These are phyloP conservation scores for Hestina assimilis DNA, from an alignment of 1,140 invertebrate species.

Conservation along the genomic window DNA sequence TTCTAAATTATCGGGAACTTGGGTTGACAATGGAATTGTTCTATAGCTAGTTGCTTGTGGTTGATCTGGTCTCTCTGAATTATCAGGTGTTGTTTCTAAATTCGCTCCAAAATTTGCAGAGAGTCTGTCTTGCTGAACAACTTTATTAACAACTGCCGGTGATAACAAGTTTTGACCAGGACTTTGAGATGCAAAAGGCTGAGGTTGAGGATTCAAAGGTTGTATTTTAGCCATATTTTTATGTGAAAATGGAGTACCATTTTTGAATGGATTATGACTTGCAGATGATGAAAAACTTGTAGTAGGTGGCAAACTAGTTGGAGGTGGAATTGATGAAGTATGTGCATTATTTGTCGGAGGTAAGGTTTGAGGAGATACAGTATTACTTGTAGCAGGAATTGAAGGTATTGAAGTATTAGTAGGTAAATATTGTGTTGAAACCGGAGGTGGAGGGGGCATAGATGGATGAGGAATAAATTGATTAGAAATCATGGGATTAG, in stretches of 20 bases:
- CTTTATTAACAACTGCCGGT: conserved; percentile 51
- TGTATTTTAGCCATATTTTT: conserved; percentile 49
- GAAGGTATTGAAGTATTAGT: conserved; percentile 18
- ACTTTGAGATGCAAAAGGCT: conserved; percentile 39
- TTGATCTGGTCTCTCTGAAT: conserved; percentile 81
- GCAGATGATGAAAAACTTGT: conserved; percentile 43
- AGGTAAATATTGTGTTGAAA: conserved; percentile 21
- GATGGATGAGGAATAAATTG: conserved; percentile 15
- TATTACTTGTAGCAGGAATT: conserved; percentile 11
- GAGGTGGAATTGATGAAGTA: conserved; percentile 19
- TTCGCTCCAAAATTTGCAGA: conserved; percentile 71
- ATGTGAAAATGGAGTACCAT: conserved; percentile 62
- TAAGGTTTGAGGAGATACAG: conserved; percentile 14
- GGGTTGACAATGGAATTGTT: conserved; percentile 43
- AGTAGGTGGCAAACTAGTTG: conserved; percentile 34
- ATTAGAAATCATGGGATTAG: conserved; percentile 17
- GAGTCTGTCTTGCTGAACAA: conserved; percentile 47
- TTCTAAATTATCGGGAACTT: conserved; percentile 79
- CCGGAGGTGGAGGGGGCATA: conserved; percentile 36
- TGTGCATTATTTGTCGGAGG: conserved; percentile 39
- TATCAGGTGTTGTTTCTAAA: conserved; percentile 82
- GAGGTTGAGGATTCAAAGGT: conserved; percentile 33
- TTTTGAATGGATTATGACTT: conserved; percentile 64
- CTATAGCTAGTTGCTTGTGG: conserved; percentile 51
- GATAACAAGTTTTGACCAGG: conserved; percentile 41